Conservation (phyloP, 2,888 invertebrate genomes). For the Coelogynopora nodosa region DNA sequence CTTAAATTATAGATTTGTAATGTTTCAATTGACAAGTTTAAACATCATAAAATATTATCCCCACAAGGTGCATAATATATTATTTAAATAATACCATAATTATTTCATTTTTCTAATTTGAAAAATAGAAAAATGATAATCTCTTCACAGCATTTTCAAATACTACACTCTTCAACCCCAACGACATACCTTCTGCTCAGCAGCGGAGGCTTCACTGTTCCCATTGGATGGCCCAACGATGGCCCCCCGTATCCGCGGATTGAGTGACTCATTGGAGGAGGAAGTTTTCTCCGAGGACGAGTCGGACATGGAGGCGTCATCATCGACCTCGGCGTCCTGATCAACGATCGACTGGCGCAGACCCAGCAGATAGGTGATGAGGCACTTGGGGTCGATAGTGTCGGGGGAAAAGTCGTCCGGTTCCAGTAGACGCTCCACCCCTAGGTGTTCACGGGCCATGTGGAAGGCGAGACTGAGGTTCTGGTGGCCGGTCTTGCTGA, state of each 20-base stretch:
- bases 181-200: background rate
- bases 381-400: background rate
- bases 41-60: too few relatives aligned
- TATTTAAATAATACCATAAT: too few relatives aligned
- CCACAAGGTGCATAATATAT: too few relatives aligned
- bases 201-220: too few relatives aligned
- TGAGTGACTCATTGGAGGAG: background rate
- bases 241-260: background rate
- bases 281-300: background rate
- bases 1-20: too few relatives aligned
- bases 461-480: constrained; percentile 97
- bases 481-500: constrained; percentile 87
- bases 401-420: constrained; percentile 72
- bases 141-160: too few relatives aligned
- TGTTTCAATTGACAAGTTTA: too few relatives aligned
- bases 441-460: constrained; percentile 92
- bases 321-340: background rate
- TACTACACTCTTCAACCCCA: too few relatives aligned
- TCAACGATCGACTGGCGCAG: background rate
- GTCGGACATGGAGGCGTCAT: background rate
- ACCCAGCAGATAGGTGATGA: background rate
- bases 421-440: constrained; percentile 87
- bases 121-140: too few relatives aligned
- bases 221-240: too few relatives aligned
- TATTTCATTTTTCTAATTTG: too few relatives aligned